Conservation (phyloP, 2,113 vertebrate genomes). For the Boleophthalmus pectinirostris region DNA sequence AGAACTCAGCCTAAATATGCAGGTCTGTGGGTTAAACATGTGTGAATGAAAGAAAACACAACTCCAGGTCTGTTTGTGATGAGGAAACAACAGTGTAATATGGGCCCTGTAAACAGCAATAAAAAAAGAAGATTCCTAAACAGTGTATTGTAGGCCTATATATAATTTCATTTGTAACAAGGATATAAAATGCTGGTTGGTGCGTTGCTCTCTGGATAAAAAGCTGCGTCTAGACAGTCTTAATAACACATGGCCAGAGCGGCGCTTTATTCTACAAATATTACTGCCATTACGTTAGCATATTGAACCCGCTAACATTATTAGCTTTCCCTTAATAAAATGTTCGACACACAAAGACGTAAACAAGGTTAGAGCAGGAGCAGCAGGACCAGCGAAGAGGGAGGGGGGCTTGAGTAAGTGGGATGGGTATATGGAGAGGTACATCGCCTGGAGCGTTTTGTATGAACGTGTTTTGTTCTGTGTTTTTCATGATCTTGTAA, state of each 20-base stretch:
- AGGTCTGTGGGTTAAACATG: no score
- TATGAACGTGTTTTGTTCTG: background rate
- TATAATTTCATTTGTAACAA: background rate
- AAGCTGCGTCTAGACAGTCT: background rate
- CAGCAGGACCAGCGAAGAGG: background rate
- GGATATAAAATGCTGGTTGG: background rate
- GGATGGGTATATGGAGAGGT: no score
- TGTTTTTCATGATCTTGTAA: background rate
- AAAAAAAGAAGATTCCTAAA: no score
- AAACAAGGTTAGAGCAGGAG: background rate
- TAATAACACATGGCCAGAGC: background rate
- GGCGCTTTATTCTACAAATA: constrained; percentile 6
- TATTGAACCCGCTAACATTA: background rate
- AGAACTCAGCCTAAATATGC: no score
- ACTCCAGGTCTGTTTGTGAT: no score
- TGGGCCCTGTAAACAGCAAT: no score
- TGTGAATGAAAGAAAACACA: no score
- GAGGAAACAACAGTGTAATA: no score
- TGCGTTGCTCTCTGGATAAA: background rate
- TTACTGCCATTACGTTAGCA: background rate
- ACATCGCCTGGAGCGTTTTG: no score
- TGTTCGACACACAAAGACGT: background rate
- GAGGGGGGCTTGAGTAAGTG: background rate
- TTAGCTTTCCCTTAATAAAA: constrained; percentile 6
- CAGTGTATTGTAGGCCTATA: background rate